Conservation (phyloP, 2,113 vertebrate genomes). For the Odocoileus hemionus region DNA sequence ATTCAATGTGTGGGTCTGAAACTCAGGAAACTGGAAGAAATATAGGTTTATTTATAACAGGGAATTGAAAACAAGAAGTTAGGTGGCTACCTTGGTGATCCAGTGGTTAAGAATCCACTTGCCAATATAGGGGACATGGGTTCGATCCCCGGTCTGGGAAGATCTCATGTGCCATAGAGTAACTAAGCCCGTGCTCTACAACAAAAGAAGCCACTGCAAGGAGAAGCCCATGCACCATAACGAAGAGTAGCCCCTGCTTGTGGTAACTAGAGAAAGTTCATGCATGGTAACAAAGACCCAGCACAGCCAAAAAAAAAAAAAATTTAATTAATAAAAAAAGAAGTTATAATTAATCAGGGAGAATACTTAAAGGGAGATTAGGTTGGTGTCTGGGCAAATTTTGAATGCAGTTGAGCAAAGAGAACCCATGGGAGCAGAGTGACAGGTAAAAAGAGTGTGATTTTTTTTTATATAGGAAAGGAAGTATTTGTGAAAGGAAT, state of each 20-base stretch:
- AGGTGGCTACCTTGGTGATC: not conserved
- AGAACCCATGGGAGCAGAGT: not conserved
- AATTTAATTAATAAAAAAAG: not conserved
- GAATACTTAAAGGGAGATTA: not conserved
- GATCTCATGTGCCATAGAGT: not conserved
- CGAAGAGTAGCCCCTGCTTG: not conserved
- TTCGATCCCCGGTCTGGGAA: not conserved
- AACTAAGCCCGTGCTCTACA: not conserved
- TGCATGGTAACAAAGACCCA: not conserved
- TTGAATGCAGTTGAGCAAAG: not conserved
- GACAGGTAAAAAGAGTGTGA: not conserved
- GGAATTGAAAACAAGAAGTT: not conserved
- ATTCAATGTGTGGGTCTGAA: not conserved
- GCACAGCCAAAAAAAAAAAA: not conserved
- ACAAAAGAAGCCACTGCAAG: not conserved
- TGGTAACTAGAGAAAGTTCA: not conserved
- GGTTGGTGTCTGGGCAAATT: not conserved
- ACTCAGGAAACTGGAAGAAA: not conserved
- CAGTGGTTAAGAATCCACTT: not conserved
- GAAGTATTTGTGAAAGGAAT: not conserved
- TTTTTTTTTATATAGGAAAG: not conserved
- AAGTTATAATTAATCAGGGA: not conserved
- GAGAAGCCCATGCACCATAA: not conserved
- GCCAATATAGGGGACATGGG: not conserved
- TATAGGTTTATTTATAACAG: not conserved